Conservation (phyloP, 2,888 invertebrate species). For the Campopleginae sp. region DNA sequence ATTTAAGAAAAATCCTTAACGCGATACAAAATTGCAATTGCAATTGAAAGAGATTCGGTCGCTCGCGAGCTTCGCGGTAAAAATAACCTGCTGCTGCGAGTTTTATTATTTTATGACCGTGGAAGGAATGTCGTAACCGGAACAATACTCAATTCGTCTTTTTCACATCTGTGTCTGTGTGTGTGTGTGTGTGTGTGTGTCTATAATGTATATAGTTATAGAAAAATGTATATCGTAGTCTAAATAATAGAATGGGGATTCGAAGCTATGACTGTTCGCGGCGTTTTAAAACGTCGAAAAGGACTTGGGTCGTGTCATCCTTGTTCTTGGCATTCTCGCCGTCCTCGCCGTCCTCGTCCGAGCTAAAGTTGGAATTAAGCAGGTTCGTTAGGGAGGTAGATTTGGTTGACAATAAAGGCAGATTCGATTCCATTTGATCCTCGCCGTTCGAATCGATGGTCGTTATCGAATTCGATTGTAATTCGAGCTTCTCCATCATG, state of each 20-base stretch:
- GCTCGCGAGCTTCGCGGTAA: neutral
- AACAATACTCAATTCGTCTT: conserved; percentile 60
- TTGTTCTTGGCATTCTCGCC: conserved; percentile 80
- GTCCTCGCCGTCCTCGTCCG: conserved; percentile 82
- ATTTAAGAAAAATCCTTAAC: neutral
- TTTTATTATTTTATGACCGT: conserved; percentile 17
- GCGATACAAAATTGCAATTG: conserved; percentile 36
- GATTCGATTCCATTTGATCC: conserved; percentile 77
- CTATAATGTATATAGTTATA: conserved; percentile 53
- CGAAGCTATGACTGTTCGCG: conserved; percentile 76
- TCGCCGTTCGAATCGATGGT: conserved; percentile 75
- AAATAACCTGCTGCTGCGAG: neutral
- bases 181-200: conserved; percentile 26
- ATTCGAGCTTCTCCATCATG: conserved; percentile 76
- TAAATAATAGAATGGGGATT: conserved; percentile 58
- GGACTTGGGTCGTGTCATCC: conserved; percentile 85
- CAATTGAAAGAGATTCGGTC: conserved; percentile 55
- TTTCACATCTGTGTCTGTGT: conserved; percentile 30
- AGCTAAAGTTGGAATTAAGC: conserved; percentile 81
- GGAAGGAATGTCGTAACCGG: conserved; percentile 62
- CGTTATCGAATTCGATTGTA: conserved; percentile 77
- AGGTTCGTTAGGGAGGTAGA: conserved; percentile 83
- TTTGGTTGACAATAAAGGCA: conserved; percentile 80
- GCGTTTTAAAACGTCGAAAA: conserved; percentile 85
- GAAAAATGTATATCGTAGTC: conserved; percentile 53